These are phyloP conservation scores for Amphilophus citrinellus DNA, from an alignment of 2,113 vertebrate genomes.

Conservation along the genomic window DNA sequence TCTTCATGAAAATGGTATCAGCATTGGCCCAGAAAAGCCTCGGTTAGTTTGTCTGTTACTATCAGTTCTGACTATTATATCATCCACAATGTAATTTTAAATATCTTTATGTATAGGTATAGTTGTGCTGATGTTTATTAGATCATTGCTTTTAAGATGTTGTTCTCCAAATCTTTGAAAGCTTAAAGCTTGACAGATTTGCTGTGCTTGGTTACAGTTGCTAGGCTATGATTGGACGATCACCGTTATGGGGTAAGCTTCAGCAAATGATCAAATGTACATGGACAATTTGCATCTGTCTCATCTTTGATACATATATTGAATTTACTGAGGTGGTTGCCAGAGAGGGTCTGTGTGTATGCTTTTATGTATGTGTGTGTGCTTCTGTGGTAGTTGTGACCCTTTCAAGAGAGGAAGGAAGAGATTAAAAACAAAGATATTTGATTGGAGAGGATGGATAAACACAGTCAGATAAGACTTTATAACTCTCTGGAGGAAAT, in stretches of 20 bases:
- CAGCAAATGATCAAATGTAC: background rate
- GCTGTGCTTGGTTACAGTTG: constrained; percentile 3
- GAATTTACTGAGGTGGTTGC: background rate
- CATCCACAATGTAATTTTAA: background rate
- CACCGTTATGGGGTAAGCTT: background rate
- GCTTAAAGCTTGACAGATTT: background rate
- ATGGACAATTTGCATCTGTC: background rate
- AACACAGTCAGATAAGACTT: constrained; percentile 45
- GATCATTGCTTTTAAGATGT: background rate
- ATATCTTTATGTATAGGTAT: background rate
- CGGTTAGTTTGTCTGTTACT: background rate
- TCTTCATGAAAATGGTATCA: background rate
- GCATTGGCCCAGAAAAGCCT: background rate
- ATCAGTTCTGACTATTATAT: background rate
- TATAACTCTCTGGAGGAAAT: constrained; percentile 34
- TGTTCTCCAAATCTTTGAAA: background rate
- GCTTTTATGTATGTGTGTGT: background rate
- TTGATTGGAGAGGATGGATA: constrained; percentile 39
- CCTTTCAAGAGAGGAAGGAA: constrained; percentile 52
- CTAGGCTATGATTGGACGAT: background rate
- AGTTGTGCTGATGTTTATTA: background rate
- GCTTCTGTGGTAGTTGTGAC: background rate
- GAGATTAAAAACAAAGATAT: constrained; percentile 35
- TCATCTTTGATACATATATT: background rate
- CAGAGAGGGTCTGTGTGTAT: background rate